Percentiles rank a stretch among this genome's conserved stretches.
These are phyloP conservation scores for Bombus soroeensis DNA, from an alignment of 1,140 invertebrate genomes.

Conservation along the genomic window DNA sequence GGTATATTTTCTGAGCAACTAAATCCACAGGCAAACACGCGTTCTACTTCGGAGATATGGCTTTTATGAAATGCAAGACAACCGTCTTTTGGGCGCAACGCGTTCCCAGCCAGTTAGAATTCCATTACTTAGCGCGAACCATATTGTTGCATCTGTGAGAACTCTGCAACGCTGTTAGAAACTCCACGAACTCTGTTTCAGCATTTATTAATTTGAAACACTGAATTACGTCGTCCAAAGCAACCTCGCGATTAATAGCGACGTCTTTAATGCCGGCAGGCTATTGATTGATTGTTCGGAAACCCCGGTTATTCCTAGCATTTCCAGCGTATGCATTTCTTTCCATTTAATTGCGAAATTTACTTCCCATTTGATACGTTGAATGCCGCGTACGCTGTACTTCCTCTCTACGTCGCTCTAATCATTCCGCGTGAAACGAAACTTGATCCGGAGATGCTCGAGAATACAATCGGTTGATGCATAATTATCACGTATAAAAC, in stretches of 20 bases:
- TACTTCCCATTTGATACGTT: too few relatives aligned
- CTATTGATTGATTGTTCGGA: background rate
- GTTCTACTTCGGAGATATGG: background rate
- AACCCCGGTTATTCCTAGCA: too few relatives aligned
- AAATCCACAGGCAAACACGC: too few relatives aligned
- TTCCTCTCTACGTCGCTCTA: too few relatives aligned
- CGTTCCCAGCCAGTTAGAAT: conserved; percentile 25
- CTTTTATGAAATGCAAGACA: conserved; percentile 38
- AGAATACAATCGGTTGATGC: too few relatives aligned
- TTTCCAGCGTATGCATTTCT: too few relatives aligned
- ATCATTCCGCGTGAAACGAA: too few relatives aligned
- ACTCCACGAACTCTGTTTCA: background rate
- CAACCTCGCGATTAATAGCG: conserved; percentile 6
- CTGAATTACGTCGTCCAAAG: conserved; percentile 18
- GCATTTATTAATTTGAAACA: conserved; percentile 31
- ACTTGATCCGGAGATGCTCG: too few relatives aligned
- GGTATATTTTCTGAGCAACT: too few relatives aligned
- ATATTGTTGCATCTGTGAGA: conserved; percentile 36
- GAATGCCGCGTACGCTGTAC: too few relatives aligned
- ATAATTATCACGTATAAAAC: too few relatives aligned
- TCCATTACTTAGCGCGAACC: conserved; percentile 36
- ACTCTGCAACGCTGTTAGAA: conserved; percentile 18
- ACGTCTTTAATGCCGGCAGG: background rate
- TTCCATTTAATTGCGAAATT: background rate
- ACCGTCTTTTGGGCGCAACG: conserved; percentile 23